Percentiles rank a stretch among this genome's conserved stretches.
Conservation (phyloP, 1,140 invertebrate genomes). For the Daktulosphaira vitifoliae region DNA sequence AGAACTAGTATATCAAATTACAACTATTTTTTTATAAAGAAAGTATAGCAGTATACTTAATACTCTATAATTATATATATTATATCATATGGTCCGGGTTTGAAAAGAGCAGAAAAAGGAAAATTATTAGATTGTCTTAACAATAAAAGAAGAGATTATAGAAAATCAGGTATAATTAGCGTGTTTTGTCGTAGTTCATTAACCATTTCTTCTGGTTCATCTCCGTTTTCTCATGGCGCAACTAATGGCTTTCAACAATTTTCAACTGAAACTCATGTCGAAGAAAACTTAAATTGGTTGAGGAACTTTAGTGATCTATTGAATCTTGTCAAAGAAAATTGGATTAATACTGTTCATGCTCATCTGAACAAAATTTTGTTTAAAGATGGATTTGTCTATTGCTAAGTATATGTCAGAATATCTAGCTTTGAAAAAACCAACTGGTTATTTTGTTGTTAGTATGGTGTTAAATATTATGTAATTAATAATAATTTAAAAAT, state of each 20-base stretch:
- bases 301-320: neutral
- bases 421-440: neutral
- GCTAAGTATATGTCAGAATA: neutral
- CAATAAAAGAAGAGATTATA: neutral
- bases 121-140: neutral
- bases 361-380: neutral
- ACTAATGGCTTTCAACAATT: neutral
- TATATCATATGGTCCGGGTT: neutral
- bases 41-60: neutral
- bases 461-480: too few species aligned
- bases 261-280: neutral
- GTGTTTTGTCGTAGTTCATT: neutral
- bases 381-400: neutral
- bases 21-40: neutral
- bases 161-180: neutral
- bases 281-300: neutral
- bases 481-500: too few species aligned
- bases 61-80: too few species aligned
- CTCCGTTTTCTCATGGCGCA: neutral
- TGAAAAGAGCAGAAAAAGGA: neutral
- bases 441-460: conserved; percentile 4
- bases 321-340: neutral
- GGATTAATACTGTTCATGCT: neutral
- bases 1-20: neutral
- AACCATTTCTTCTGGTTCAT: neutral